Evolutionary conservation across 2,888 invertebrate genomes (phyloP).

Genomic region (Clanis bilineata): DNA sequence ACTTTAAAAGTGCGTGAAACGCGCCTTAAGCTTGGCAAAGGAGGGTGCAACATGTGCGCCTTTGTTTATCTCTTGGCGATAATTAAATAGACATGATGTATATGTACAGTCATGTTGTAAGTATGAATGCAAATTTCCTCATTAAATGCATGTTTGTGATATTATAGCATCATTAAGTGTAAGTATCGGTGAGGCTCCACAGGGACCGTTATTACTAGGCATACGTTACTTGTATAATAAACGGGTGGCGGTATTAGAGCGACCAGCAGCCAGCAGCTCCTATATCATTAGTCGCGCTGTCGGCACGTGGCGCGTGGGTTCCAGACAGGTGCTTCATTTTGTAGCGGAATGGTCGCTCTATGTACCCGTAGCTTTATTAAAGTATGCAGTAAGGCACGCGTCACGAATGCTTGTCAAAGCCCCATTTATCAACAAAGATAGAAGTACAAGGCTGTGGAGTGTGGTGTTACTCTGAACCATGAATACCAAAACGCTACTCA

Average conservation of each 20-base stretch:
- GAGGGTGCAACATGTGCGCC: too few species aligned
- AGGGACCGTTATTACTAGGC: constrained; percentile 42
- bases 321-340: constrained; percentile 39
- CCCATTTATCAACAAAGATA: background rate
- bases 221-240: constrained; percentile 45
- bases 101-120: too few species aligned
- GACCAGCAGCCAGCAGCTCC: constrained; percentile 33
- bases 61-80: too few species aligned
- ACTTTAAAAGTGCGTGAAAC: too few species aligned
- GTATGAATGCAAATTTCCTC: background rate
- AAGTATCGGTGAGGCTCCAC: constrained; percentile 35
- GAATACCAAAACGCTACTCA: too few species aligned
- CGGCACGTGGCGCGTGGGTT: constrained; percentile 47
- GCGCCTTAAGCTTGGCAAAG: too few species aligned
- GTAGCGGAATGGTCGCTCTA: constrained; percentile 1
- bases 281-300: constrained; percentile 52
- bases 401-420: background rate
- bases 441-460: background rate
- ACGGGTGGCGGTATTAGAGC: constrained; percentile 42
- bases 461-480: too few species aligned
- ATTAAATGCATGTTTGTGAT: background rate
- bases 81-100: too few species aligned
- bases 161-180: background rate
- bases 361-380: constrained; percentile 9
- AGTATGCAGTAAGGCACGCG: constrained; percentile 1